Conservation (phyloP, 53 echinoderm and acorn worm species). For the Patiria pectinifera region DNA sequence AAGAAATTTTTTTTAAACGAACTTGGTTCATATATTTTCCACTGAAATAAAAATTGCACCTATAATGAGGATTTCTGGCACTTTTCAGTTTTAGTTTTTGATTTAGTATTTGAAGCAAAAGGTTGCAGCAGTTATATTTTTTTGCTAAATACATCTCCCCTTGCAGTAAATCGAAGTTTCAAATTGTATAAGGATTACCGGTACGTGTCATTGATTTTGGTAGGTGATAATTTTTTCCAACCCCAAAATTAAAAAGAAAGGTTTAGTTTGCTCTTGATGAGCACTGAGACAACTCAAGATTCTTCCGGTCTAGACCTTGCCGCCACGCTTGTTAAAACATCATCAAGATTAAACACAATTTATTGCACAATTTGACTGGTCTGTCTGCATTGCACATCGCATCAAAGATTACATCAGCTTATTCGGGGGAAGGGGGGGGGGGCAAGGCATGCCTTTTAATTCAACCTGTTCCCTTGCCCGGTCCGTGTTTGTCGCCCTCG, state of each 20-base stretch:
- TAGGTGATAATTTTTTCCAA: neutral
- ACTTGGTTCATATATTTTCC: too few relatives aligned
- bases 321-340: slow-evolving; percentile 1
- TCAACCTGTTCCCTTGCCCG: neutral
- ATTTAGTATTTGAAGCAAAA: neutral
- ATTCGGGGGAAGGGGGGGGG: neutral
- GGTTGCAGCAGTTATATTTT: neutral
- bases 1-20: too few relatives aligned
- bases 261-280: neutral
- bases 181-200: neutral
- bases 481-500: neutral
- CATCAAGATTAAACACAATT: slow-evolving; percentile 16
- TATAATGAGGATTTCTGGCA: too few relatives aligned
- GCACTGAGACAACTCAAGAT: neutral
- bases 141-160: neutral
- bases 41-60: too few relatives aligned
- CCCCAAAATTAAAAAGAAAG: neutral
- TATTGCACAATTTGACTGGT: neutral
- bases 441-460: slow-evolving; percentile 9
- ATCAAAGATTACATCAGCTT: slow-evolving; percentile 24
- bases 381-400: neutral
- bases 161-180: neutral
- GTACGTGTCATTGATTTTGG: neutral
- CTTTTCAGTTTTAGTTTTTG: neutral
- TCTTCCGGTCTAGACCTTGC: slow-evolving; percentile 15